phyloP scores from a whole-genome alignment of 1,140 invertebrate species.

The Sinonovacula constricta region DNA sequence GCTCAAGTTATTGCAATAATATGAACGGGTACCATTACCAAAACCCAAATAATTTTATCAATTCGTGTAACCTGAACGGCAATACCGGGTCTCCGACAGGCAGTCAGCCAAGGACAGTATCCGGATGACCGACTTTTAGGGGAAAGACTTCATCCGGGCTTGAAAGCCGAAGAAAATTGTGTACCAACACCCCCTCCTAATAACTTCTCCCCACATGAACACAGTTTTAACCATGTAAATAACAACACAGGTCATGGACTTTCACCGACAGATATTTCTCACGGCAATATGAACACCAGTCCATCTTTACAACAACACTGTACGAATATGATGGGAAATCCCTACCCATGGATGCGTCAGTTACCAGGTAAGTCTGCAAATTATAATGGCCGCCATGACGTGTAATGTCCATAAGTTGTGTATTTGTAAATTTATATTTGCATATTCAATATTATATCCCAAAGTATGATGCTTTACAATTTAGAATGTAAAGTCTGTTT shows the following conservation, averaged over 20 bases:
- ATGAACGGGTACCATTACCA: constrained; percentile 35
- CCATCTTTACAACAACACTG: constrained; percentile 33
- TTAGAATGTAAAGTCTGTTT: too few relatives aligned
- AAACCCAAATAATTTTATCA: constrained; percentile 37
- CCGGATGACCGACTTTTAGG: constrained; percentile 41
- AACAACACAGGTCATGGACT: constrained; percentile 44
- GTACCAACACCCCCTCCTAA: constrained; percentile 50
- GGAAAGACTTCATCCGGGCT: constrained; percentile 35
- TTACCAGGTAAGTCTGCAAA: constrained; percentile 33
- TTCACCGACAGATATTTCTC: constrained; percentile 44
- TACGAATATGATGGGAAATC: constrained; percentile 41
- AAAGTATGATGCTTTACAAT: too few relatives aligned
- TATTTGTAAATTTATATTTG: neutral
- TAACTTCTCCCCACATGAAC: constrained; percentile 50
- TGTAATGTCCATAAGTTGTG: neutral
- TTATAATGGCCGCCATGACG: neutral
- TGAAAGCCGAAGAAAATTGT: constrained; percentile 47
- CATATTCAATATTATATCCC: too few relatives aligned
- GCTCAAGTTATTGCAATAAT: constrained; percentile 5
- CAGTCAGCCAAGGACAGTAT: constrained; percentile 23
- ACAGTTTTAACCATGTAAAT: constrained; percentile 48
- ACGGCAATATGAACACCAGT: constrained; percentile 40
- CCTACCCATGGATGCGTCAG: constrained; percentile 51
- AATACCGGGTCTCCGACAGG: constrained; percentile 35
- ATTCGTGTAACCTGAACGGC: constrained; percentile 48